These are phyloP conservation scores for Atta cephalotes DNA, from an alignment of 1,140 invertebrate genomes.

Conservation along the genomic window DNA sequence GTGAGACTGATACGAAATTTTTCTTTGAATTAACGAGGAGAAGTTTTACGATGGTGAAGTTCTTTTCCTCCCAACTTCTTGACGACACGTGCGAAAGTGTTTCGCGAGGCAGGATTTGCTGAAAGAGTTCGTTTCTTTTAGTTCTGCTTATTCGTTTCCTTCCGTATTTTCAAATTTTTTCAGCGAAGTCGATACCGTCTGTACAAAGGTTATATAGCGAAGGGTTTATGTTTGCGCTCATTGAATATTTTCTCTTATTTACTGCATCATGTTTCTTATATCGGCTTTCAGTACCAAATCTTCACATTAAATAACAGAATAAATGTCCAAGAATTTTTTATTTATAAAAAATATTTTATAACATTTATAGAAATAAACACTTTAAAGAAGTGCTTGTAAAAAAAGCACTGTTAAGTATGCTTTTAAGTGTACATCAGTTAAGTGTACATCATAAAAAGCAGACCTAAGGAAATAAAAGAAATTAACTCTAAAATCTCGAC, in stretches of 20 bases:
- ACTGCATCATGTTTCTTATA: not conserved
- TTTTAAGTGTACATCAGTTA: no score
- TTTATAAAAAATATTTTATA: not conserved
- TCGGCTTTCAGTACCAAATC: not conserved
- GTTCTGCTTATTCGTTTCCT: slow-evolving; percentile 17
- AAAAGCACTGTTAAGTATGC: not conserved
- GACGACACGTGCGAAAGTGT: slow-evolving; percentile 46
- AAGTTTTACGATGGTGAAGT: slow-evolving; percentile 31
- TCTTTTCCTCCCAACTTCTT: not conserved
- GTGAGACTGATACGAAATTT: slow-evolving; percentile 25
- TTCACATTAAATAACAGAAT: not conserved
- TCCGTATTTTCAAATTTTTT: slow-evolving; percentile 51
- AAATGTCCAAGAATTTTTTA: not conserved
- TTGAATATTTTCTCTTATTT: slow-evolving; percentile 1
- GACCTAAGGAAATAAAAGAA: no score
- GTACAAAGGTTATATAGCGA: not conserved
- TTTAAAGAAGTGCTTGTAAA: not conserved
- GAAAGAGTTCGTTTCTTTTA: slow-evolving; percentile 45
- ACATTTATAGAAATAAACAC: not conserved
- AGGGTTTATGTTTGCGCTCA: slow-evolving; percentile 3
- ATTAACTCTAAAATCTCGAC: no score
- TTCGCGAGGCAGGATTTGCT: slow-evolving; percentile 33
- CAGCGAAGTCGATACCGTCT: not conserved
- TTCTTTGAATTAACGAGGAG: slow-evolving; percentile 29
- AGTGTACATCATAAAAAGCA: no score